phyloP scores from a whole-genome alignment of 2,797 vertebrate species.

The Lithobates pipiens region DNA sequence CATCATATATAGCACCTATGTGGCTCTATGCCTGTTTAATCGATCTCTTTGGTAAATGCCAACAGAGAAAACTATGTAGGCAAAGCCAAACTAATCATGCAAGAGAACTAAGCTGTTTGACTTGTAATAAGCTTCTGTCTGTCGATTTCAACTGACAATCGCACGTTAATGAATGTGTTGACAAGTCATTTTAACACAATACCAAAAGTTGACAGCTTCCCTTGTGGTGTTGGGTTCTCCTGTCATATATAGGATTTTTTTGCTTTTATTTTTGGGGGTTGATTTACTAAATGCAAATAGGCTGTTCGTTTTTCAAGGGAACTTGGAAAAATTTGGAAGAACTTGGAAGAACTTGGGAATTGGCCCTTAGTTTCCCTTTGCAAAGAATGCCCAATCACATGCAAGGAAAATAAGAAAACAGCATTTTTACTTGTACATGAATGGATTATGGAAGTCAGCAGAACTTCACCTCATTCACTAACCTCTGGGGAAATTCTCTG shows the following conservation, averaged over 20 bases:
- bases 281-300: no score
- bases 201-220: background rate
- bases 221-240: background rate
- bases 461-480: no score
- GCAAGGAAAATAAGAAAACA: no score
- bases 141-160: background rate
- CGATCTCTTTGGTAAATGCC: background rate
- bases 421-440: no score
- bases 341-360: no score
- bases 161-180: background rate
- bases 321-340: no score
- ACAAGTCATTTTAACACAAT: background rate
- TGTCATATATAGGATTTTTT: background rate
- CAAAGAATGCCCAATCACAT: no score
- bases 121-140: background rate
- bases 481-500: no score
- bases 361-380: no score
- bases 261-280: background rate
- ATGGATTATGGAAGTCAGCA: no score
- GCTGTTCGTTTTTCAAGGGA: no score
- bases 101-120: background rate
- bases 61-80: background rate
- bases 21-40: background rate
- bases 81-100: background rate
- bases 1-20: background rate